Conservation (phyloP, 2,888 invertebrate genomes). For the Clivina fossor region DNA sequence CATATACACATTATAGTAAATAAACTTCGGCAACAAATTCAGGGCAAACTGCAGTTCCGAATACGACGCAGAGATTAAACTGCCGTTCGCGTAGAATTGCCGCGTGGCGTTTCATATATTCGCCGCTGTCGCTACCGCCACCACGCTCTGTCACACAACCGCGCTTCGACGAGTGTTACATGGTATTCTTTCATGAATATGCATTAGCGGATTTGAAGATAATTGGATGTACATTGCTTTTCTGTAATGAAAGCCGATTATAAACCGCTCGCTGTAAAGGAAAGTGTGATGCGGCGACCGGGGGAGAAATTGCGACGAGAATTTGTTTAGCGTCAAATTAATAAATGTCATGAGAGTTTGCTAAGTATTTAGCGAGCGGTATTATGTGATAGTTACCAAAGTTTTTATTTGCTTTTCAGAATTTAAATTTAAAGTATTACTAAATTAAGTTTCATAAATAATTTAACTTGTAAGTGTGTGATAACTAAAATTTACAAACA, state of each 20-base stretch:
- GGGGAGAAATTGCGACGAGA: too few relatives aligned
- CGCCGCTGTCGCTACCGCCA: too few relatives aligned
- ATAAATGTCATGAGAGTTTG: slow-evolving; percentile 16
- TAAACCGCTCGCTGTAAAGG: slow-evolving; percentile 4
- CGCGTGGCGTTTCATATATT: too few relatives aligned
- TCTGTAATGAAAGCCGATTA: slow-evolving; percentile 24
- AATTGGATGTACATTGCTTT: slow-evolving; percentile 27
- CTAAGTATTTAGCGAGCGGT: neutral
- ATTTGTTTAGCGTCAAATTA: slow-evolving; percentile 18
- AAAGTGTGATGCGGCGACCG: too few relatives aligned
- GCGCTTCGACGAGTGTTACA: slow-evolving; percentile 9
- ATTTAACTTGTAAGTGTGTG: too few relatives aligned
- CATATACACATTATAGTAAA: too few relatives aligned
- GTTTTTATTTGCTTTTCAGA: too few relatives aligned
- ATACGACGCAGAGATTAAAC: slow-evolving; percentile 21
- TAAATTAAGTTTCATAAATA: too few relatives aligned
- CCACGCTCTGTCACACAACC: neutral
- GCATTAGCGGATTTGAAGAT: slow-evolving; percentile 23
- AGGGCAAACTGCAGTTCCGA: slow-evolving; percentile 12
- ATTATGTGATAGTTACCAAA: too few relatives aligned
- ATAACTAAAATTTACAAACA: too few relatives aligned
- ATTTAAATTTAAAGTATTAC: too few relatives aligned
- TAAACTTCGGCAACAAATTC: neutral
- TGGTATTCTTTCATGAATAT: slow-evolving; percentile 26
- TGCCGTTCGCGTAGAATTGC: slow-evolving; percentile 1